Evolutionary conservation across 2,888 invertebrate genomes (phyloP), one percentile per base, ranked within the genome.

Genomic region (Mycalesis mineus): DNA sequence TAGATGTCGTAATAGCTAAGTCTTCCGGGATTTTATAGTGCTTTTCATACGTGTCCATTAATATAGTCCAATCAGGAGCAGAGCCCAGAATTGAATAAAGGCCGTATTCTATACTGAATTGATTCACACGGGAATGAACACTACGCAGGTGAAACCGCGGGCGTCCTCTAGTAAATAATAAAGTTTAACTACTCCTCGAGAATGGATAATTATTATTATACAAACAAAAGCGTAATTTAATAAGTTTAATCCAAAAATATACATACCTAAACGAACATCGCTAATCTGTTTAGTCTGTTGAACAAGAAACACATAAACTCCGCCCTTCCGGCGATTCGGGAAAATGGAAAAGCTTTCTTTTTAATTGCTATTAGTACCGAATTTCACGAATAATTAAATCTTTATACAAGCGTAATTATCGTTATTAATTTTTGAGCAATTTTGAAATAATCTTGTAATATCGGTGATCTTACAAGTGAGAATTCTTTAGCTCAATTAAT

Each of bases 261-360:
- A n/a, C n/a, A 28, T 17, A 42, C 13, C n/a, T 4, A 22, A 42
- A 36, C 11, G 36, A 36, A 11, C 36, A 11, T 11, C n/a, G n/a
- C 7, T 8, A 28, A 22, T n/a, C 52, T 53, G 44, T 53, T 55
- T 53, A 57, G 53, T 57, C 40, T 54, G 54, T 45, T 54, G 33
- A 57, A 47, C 57, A 60, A 60, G 56, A 56, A 56, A 56, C 55
- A 49, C 42, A 57, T 49, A 53, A 55, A 57, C 51, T 60, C 37
- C n/a, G 51, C 51, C 59, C 48, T 59, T 53, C 57, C 60, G 57
- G 45, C 51, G 36, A 52, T 55, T 53, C 48, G 37, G 42, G 37
- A 31, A 56, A 60, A 56, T 52, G 55, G 59, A 56, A 60, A 49
- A 39, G 52, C 31, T 42, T 51, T 36, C 49, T 55, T 28, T n/a